phyloP scores from a whole-genome alignment of 2,888 invertebrate genomes.

The Tachina lurida region DNA sequence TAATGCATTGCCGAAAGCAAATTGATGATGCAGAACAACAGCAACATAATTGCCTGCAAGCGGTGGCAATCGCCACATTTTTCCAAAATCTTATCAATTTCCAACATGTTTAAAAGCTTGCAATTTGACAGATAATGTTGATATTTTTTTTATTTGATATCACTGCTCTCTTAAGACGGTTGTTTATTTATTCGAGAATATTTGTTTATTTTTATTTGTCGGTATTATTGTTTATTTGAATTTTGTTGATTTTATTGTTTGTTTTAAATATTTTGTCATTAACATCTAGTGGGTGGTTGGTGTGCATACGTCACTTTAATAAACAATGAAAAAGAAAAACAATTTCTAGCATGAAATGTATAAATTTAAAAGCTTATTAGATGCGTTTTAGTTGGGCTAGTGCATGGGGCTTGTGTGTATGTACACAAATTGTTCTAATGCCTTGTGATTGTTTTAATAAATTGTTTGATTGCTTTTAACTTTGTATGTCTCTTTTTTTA shows the following conservation, averaged over 20 bases:
- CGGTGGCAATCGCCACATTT: slow-evolving; percentile 84
- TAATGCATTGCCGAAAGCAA: slow-evolving; percentile 85
- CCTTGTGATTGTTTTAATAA: too few species aligned
- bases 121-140: neutral
- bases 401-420: neutral
- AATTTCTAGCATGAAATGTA: neutral
- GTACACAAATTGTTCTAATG: neutral
- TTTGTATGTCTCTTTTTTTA: too few species aligned
- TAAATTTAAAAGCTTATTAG: slow-evolving; percentile 10
- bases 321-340: neutral
- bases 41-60: slow-evolving; percentile 84
- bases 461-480: too few species aligned
- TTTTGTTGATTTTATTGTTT: slow-evolving; percentile 9
- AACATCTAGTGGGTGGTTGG: neutral
- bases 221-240: slow-evolving; percentile 29
- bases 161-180: neutral
- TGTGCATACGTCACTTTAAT: slow-evolving; percentile 10
- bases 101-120: slow-evolving; percentile 75
- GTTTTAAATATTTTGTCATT: slow-evolving; percentile 29
- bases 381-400: neutral
- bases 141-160: neutral
- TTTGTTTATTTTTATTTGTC: slow-evolving; percentile 1
- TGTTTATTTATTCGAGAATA: neutral
- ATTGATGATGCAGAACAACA: slow-evolving; percentile 84
- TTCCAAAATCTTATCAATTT: slow-evolving; percentile 83